These are phyloP conservation scores for Protophormia terraenovae DNA, from an alignment of 2,888 invertebrate genomes.

Conservation along the genomic window DNA sequence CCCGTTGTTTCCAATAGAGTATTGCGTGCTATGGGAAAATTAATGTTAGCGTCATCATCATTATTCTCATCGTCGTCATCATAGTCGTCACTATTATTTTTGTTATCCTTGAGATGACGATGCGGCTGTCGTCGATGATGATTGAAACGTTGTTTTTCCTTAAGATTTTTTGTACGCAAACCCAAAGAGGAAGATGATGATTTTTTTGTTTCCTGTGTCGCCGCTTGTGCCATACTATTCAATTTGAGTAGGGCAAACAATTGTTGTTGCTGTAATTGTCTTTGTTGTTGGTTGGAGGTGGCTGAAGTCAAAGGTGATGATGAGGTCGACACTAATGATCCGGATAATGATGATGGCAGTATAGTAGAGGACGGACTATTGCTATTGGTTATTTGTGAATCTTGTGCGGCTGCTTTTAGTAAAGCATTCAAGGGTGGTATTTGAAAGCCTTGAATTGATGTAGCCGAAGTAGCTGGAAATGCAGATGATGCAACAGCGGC, in stretches of 20 bases:
- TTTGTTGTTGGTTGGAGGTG: constrained; percentile 69
- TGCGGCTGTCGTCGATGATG: constrained; percentile 45
- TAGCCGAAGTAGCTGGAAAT: constrained; percentile 40
- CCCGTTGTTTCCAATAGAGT: constrained; percentile 77
- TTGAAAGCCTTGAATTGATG: constrained; percentile 32
- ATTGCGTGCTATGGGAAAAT: constrained; percentile 63
- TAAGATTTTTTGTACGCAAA: constrained; percentile 40
- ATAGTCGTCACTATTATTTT: constrained; percentile 7
- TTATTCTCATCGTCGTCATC: constrained; percentile 47
- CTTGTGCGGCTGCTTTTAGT: constrained; percentile 66
- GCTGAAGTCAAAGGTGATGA: constrained; percentile 37
- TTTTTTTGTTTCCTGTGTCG: constrained; percentile 42
- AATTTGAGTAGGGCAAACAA: constrained; percentile 76
- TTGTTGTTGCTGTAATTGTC: constrained; percentile 75
- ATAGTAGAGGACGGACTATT: constrained; percentile 60
- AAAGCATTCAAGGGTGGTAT: constrained; percentile 32
- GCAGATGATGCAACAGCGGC: constrained; percentile 10
- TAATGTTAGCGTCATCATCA: constrained; percentile 63
- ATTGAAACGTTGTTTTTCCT: constrained; percentile 31
- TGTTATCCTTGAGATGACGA: constrained; percentile 31
- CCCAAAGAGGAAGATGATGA: constrained; percentile 16
- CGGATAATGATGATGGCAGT: constrained; percentile 63
- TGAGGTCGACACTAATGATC: constrained; percentile 37
- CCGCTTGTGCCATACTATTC: constrained; percentile 57
- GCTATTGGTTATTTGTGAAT: constrained; percentile 62